A percentile compares a stretch with the other conserved stretches of the same genome.
These are phyloP conservation scores for Sphenodon punctatus DNA, from an alignment of 2,797 vertebrate genomes.

Conservation along the genomic window DNA sequence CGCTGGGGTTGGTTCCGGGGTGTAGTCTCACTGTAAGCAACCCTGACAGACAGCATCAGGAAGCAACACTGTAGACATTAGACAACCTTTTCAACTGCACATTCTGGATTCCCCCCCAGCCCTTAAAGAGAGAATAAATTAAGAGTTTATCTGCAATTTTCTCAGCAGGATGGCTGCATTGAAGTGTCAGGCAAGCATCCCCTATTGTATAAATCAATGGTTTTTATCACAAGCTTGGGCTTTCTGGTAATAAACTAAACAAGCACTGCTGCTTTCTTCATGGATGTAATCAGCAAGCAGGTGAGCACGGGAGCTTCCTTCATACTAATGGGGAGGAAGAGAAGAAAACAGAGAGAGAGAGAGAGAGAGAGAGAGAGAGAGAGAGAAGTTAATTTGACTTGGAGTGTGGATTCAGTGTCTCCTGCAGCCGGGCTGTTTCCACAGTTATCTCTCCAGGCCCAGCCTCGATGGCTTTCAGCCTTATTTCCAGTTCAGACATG, in stretches of 20 bases:
- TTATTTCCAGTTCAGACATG: constrained; percentile 72
- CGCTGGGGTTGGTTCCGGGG: neutral
- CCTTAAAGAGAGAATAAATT: constrained; percentile 59
- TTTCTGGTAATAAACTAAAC: constrained; percentile 75
- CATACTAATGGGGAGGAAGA: neutral
- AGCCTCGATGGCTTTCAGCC: constrained; percentile 45
- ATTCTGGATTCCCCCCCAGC: neutral
- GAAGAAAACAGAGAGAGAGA: neutral
- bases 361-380: neutral
- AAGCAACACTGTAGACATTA: neutral
- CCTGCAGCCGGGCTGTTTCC: constrained; percentile 43
- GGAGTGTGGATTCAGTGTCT: constrained; percentile 54
- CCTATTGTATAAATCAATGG: constrained; percentile 69
- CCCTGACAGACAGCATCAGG: neutral
- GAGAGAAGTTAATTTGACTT: constrained; percentile 69
- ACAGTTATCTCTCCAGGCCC: constrained; percentile 69
- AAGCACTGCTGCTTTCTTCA: constrained; percentile 56
- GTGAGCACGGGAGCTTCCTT: constrained; percentile 63
- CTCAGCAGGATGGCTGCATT: constrained; percentile 57
- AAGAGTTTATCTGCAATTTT: constrained; percentile 72
- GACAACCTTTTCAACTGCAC: neutral
- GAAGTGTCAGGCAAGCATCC: constrained; percentile 68
- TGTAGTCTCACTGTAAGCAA: neutral
- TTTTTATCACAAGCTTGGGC: constrained; percentile 63
- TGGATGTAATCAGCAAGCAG: constrained; percentile 72